Evolutionary conservation across 2,113 vertebrate genomes (phyloP).

Genomic region (Edolisoma coerulescens): DNA sequence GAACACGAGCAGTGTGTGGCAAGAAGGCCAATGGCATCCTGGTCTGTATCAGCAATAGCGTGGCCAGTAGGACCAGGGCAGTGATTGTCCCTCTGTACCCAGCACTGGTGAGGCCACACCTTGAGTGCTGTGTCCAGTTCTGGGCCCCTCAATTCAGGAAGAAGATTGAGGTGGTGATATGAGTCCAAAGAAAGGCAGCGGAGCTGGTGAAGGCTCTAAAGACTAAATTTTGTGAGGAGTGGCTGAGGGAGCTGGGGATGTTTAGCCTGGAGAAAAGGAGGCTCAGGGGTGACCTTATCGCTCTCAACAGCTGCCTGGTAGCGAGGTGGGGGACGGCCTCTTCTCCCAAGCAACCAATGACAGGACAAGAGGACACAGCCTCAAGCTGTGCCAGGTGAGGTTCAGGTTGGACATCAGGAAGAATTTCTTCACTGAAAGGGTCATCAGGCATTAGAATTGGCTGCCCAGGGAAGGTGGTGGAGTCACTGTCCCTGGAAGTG

Average conservation of each 20-base stretch:
- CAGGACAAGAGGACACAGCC: background rate
- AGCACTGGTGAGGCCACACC: background rate
- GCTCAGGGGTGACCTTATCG: background rate
- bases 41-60: background rate
- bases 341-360: background rate
- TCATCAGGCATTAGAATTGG: background rate
- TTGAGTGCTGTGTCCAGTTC: background rate
- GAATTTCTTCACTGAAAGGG: background rate
- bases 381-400: background rate
- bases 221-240: background rate
- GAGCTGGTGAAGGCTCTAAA: background rate
- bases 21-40: background rate
- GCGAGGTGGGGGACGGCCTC: accelerated
- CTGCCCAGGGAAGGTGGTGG: background rate
- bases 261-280: background rate
- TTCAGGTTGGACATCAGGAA: background rate
- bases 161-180: background rate
- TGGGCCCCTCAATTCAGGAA: background rate
- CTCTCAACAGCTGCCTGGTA: background rate
- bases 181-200: accelerated
- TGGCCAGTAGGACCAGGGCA: background rate
- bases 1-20: background rate
- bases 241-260: background rate
- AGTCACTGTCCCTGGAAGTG: background rate
- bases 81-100: too few relatives aligned